These are phyloP conservation scores for Aromia moschata DNA, from an alignment of 2,888 invertebrate species.

Conservation along the genomic window DNA sequence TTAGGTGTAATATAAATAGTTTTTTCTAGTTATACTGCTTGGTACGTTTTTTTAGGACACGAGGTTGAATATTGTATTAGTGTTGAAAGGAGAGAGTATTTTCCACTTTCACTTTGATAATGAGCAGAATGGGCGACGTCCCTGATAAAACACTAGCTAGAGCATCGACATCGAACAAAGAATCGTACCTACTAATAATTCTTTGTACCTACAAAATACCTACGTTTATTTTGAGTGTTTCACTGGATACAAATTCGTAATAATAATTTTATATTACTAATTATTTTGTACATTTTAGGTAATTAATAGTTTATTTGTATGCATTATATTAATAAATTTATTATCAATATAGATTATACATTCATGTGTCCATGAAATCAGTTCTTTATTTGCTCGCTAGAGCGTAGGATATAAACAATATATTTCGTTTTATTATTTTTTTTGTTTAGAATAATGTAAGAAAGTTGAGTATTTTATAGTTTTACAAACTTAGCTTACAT, in stretches of 20 bases:
- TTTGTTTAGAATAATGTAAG: not conserved
- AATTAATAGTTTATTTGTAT: too few relatives aligned
- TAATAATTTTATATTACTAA: too few relatives aligned
- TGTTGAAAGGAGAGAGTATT: not conserved
- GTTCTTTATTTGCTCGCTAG: slow-evolving; percentile 29
- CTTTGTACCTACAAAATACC: too few relatives aligned
- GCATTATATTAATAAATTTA: too few relatives aligned
- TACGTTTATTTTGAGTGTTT: not conserved
- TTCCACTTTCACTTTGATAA: slow-evolving; percentile 11
- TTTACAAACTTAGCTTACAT: slow-evolving; percentile 24
- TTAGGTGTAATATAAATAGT: too few relatives aligned
- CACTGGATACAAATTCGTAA: too few relatives aligned
- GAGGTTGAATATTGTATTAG: not conserved
- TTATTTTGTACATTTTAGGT: too few relatives aligned
- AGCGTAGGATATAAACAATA: slow-evolving; percentile 20
- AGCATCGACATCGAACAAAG: slow-evolving; percentile 6
- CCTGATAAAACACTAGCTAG: slow-evolving; percentile 5
- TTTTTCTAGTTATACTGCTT: too few relatives aligned
- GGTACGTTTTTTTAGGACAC: too few relatives aligned
- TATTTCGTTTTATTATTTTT: not conserved
- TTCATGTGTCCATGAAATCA: slow-evolving; percentile 20
- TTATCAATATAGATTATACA: not conserved
- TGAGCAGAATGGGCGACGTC: slow-evolving; percentile 16
- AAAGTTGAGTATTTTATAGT: slow-evolving; percentile 5
- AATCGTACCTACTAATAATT: not conserved